phyloP scores from a whole-genome alignment of 2,888 invertebrate species.

The Brenthis ino region DNA sequence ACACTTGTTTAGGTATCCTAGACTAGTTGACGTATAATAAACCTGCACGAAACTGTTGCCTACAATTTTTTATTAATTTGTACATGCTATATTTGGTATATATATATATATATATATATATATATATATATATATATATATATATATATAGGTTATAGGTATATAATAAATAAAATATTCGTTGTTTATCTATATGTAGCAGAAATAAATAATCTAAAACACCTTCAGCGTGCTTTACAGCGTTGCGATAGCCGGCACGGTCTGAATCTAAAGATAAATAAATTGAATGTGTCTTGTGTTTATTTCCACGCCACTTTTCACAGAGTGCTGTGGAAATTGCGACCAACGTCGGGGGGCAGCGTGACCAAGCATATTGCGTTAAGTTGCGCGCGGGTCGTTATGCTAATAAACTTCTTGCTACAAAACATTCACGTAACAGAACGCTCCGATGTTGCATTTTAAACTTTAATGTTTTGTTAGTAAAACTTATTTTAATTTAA shows the following conservation, averaged over 20 bases:
- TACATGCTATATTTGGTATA: too few relatives aligned
- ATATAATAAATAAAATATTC: background rate
- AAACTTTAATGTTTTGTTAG: constrained; percentile 21
- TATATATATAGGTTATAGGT: background rate
- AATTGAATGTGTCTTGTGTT: constrained; percentile 34
- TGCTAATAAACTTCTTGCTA: constrained; percentile 65
- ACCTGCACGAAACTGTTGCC: too few relatives aligned
- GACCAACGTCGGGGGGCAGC: constrained; percentile 75
- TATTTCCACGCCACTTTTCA: constrained; percentile 58
- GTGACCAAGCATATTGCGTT: constrained; percentile 81
- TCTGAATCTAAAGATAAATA: constrained; percentile 33
- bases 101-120: too few relatives aligned
- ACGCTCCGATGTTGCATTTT: constrained; percentile 32
- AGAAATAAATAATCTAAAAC: background rate
- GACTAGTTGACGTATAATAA: too few relatives aligned
- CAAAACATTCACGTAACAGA: constrained; percentile 40
- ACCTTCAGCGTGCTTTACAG: background rate
- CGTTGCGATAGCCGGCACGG: constrained; percentile 17
- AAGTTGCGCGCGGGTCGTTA: constrained; percentile 79
- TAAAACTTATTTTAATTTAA: constrained; percentile 34
- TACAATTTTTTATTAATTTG: too few relatives aligned
- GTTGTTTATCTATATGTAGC: background rate
- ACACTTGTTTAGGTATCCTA: too few relatives aligned
- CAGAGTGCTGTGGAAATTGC: constrained; percentile 75
- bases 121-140: too few relatives aligned